These are phyloP conservation scores for Sebastes diploproa DNA, from an alignment of 2,797 vertebrate species.

Conservation along the genomic window DNA sequence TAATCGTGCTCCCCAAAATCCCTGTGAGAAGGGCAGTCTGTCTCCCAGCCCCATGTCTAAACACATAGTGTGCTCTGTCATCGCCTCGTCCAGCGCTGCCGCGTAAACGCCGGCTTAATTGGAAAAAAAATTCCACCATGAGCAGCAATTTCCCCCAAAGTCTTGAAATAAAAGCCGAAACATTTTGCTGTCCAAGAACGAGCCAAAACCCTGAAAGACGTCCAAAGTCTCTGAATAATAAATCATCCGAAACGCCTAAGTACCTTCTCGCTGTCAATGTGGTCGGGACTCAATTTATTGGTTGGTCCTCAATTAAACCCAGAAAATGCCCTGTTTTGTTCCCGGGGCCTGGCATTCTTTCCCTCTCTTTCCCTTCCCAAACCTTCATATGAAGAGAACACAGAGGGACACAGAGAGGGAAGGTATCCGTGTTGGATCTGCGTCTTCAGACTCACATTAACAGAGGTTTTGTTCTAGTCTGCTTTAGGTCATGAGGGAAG, in stretches of 20 bases:
- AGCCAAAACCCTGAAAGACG: conserved; percentile 29
- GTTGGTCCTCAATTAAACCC: conserved; percentile 53
- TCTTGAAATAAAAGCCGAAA: conserved; percentile 19
- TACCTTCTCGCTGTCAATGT: conserved; percentile 34
- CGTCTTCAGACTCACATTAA: conserved; percentile 13
- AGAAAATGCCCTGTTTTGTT: conserved; percentile 38
- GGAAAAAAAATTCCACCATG: conserved; percentile 55
- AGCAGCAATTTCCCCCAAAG: conserved; percentile 44
- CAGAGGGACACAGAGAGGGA: conserved; percentile 6
- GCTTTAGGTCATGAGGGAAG: conserved; percentile 52
- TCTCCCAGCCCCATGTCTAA: conserved; percentile 54
- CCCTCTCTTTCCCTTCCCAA: not conserved
- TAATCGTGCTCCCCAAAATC: conserved; percentile 66
- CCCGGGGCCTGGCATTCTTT: conserved; percentile 14
- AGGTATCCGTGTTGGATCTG: not conserved
- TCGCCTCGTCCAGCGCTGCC: conserved; percentile 63
- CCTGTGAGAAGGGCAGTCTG: conserved; percentile 59
- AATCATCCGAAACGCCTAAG: conserved; percentile 41
- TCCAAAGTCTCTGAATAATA: conserved; percentile 41
- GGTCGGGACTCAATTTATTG: conserved; percentile 51
- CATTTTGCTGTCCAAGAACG: conserved; percentile 45
- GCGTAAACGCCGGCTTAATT: conserved; percentile 65
- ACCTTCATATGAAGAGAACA: conserved; percentile 33
- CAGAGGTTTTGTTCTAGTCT: conserved; percentile 36
- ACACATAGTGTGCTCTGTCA: conserved; percentile 70